Percentiles rank a stretch among this genome's conserved stretches.
These are phyloP conservation scores for Panopea generosa DNA, from an alignment of 2,888 invertebrate genomes.

Conservation along the genomic window DNA sequence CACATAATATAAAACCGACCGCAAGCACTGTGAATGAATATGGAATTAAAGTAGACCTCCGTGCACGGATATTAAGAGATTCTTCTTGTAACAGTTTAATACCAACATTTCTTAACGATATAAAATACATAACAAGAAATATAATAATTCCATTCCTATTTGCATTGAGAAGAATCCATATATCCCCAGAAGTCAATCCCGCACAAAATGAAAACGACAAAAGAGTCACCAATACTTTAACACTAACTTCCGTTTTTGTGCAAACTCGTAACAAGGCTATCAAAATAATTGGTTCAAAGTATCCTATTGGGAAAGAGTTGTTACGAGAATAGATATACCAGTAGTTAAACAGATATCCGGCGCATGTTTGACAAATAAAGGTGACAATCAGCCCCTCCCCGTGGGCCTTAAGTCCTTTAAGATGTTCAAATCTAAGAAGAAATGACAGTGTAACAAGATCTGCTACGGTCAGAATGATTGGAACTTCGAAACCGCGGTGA, in stretches of 20 bases:
- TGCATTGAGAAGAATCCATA: slow-evolving; percentile 23
- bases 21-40: slow-evolving; percentile 28
- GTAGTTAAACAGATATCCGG: slow-evolving; percentile 41
- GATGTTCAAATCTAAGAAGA: slow-evolving; percentile 42
- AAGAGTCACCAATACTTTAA: slow-evolving; percentile 16
- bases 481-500: slow-evolving; percentile 51
- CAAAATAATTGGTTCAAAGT: slow-evolving; percentile 56
- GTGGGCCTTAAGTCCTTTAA: slow-evolving; percentile 24
- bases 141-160: slow-evolving; percentile 52
- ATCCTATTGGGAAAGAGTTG: slow-evolving; percentile 50
- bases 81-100: slow-evolving; percentile 57
- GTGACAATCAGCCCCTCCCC: slow-evolving; percentile 42
- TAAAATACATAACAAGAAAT: slow-evolving; percentile 53
- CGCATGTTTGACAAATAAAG: slow-evolving; percentile 37
- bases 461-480: slow-evolving; percentile 31
- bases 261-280: slow-evolving; percentile 48
- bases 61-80: slow-evolving; percentile 27
- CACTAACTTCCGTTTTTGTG: slow-evolving; percentile 39
- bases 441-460: slow-evolving; percentile 34
- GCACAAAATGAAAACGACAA: slow-evolving; percentile 39
- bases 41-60: slow-evolving; percentile 30
- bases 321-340: slow-evolving; percentile 51
- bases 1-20: slow-evolving; percentile 33
- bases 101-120: slow-evolving; percentile 56
- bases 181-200: slow-evolving; percentile 43